Percentiles rank a stretch among this genome's conserved stretches.
Conservation (phyloP, 2,797 vertebrate genomes). For the Tenualosa thibaudeaui region DNA sequence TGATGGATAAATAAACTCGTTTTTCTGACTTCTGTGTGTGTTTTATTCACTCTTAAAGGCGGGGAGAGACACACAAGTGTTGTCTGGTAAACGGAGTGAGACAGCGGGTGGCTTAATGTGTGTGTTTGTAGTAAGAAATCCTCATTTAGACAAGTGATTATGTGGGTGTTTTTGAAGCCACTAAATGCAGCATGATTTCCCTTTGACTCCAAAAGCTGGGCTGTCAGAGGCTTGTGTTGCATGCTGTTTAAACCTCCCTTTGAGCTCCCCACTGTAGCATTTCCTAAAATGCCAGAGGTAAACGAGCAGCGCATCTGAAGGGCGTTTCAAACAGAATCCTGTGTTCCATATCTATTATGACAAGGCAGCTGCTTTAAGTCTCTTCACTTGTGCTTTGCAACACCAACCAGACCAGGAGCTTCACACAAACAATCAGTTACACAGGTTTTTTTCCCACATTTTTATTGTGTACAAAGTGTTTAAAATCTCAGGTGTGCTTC, state of each 20-base stretch:
- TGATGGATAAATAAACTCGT: not conserved
- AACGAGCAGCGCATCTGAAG: not conserved
- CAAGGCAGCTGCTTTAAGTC: not conserved
- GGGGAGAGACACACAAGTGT: no score
- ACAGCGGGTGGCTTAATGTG: not conserved
- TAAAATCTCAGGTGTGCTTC: not conserved
- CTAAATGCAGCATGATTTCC: not conserved
- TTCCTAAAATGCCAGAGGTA: not conserved
- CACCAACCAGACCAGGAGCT: not conserved
- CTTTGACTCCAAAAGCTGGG: not conserved
- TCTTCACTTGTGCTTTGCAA: not conserved
- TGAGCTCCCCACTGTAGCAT: not conserved
- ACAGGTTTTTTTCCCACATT: not conserved
- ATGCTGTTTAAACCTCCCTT: not conserved
- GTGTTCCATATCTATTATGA: not conserved
- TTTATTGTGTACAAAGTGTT: conserved; percentile 22
- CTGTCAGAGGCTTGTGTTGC: not conserved
- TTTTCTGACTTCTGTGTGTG: not conserved
- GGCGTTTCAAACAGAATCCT: not conserved
- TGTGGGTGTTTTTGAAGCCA: not conserved
- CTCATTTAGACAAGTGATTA: not conserved
- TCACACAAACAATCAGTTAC: not conserved
- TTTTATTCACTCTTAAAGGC: not conserved
- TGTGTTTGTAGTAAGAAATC: not conserved
- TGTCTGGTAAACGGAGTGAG: not conserved